Percentiles rank a stretch among this genome's conserved stretches.
These are phyloP conservation scores for Illadopsis cleaveri DNA, from an alignment of 2,113 vertebrate genomes.

Conservation along the genomic window DNA sequence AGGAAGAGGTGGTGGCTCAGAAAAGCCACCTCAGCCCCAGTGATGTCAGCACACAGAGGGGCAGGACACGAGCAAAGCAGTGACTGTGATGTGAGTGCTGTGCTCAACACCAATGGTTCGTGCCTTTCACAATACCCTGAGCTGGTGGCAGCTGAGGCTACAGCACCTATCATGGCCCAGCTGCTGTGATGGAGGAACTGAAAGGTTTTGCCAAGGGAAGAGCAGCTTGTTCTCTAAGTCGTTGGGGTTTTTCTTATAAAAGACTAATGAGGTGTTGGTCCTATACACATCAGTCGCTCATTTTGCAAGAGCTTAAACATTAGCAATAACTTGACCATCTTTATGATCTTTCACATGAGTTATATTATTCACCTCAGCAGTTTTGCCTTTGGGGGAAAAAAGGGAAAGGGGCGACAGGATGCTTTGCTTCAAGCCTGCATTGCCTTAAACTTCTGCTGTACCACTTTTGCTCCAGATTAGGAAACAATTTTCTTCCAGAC, in stretches of 20 bases:
- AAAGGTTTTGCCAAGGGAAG: not conserved
- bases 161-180: not conserved
- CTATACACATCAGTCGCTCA: not conserved
- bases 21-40: not conserved
- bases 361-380: not conserved
- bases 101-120: accelerated
- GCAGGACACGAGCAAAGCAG: not conserved
- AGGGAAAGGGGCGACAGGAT: not conserved
- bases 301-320: not conserved
- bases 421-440: not conserved
- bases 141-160: not conserved
- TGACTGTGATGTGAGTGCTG: not conserved
- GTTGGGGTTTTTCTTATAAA: not conserved
- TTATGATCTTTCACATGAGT: not conserved
- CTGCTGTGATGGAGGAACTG: not conserved
- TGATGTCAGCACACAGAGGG: not conserved
- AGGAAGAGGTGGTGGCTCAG: not conserved
- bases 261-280: not conserved
- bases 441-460: not conserved
- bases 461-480: not conserved
- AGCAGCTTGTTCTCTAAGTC: not conserved
- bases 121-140: not conserved
- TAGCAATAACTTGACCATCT: not conserved
- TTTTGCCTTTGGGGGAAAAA: not conserved
- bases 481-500: not conserved